These are phyloP conservation scores for Eudasyphora cyanicolor DNA, from an alignment of 2,888 invertebrate genomes.

Conservation along the genomic window DNA sequence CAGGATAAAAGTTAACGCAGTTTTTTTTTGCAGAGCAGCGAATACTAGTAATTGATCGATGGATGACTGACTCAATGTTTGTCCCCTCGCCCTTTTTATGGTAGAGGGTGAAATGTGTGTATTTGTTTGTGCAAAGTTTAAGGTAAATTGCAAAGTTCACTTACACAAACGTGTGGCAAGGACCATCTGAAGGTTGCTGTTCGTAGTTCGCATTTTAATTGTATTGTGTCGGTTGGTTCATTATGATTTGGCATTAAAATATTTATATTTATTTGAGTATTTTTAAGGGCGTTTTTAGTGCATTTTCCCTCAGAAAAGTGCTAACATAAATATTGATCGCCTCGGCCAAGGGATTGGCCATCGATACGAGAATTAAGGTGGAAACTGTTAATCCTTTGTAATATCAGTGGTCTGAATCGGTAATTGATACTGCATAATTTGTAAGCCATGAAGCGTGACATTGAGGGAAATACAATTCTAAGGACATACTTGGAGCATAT, in stretches of 20 bases:
- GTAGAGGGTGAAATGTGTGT: background rate
- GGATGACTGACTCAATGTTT: too few species aligned
- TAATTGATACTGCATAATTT: constrained; percentile 7
- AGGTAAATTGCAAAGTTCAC: background rate
- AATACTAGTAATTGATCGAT: constrained; percentile 7
- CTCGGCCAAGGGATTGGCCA: background rate
- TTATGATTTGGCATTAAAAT: constrained; percentile 8
- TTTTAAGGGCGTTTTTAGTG: constrained; percentile 23
- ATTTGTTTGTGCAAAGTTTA: too few species aligned
- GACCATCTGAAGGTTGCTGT: constrained; percentile 18
- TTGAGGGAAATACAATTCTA: too few species aligned
- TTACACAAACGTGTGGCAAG: background rate
- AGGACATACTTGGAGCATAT: too few species aligned
- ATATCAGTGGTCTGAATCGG: background rate
- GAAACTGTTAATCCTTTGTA: constrained; percentile 3
- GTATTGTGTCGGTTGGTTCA: background rate
- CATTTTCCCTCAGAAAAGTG: background rate
- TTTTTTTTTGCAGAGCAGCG: background rate
- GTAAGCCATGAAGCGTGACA: too few species aligned
- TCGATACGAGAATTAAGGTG: background rate
- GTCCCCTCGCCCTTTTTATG: background rate
- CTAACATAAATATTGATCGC: background rate
- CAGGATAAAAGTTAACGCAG: constrained; percentile 18
- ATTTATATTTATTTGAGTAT: constrained; percentile 1
- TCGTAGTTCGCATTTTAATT: constrained; percentile 23